Conservation (phyloP, 23 tunicate species). For the Styela clava region DNA sequence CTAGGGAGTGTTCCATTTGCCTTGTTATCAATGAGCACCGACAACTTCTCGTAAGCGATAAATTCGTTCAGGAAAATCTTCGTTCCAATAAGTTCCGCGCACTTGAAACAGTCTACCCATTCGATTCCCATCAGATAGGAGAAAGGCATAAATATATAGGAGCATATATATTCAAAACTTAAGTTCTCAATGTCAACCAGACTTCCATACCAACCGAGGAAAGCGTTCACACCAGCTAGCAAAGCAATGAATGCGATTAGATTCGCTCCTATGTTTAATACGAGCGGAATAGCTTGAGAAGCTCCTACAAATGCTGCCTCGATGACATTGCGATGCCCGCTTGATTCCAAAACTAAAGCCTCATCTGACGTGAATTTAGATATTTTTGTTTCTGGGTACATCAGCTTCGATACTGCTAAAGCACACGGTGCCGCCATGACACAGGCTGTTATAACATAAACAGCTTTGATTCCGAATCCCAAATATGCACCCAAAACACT, state of each 20-base stretch:
- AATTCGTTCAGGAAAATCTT: slow-evolving; percentile 81
- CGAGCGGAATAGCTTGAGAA: slow-evolving; percentile 87
- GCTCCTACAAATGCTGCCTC: slow-evolving; percentile 93
- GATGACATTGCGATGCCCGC: slow-evolving; percentile 78
- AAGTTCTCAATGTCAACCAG: slow-evolving; percentile 76
- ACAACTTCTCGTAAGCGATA: slow-evolving; percentile 61
- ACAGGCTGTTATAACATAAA: slow-evolving; percentile 77
- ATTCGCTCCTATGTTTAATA: slow-evolving; percentile 75
- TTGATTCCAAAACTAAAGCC: slow-evolving; percentile 60
- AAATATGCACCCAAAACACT: slow-evolving; percentile 58
- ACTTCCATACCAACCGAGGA: slow-evolving; percentile 88
- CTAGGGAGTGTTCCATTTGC: slow-evolving; percentile 49
- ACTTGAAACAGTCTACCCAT: slow-evolving; percentile 82
- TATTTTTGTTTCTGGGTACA: slow-evolving; percentile 87
- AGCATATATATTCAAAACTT: slow-evolving; percentile 76
- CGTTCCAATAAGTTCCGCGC: slow-evolving; percentile 75
- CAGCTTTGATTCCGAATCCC: slow-evolving; percentile 76
- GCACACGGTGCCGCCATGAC: slow-evolving; percentile 99
- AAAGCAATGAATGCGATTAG: slow-evolving; percentile 81
- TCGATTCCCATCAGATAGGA: slow-evolving; percentile 79
- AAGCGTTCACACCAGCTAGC: slow-evolving; percentile 82
- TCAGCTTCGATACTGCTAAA: slow-evolving; percentile 69
- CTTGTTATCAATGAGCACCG: slow-evolving; percentile 27
- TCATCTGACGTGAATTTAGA: slow-evolving; percentile 60
- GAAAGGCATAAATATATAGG: slow-evolving; percentile 74